phyloP scores from a whole-genome alignment of 2,888 invertebrate genomes.

The Xylophagus ater region DNA sequence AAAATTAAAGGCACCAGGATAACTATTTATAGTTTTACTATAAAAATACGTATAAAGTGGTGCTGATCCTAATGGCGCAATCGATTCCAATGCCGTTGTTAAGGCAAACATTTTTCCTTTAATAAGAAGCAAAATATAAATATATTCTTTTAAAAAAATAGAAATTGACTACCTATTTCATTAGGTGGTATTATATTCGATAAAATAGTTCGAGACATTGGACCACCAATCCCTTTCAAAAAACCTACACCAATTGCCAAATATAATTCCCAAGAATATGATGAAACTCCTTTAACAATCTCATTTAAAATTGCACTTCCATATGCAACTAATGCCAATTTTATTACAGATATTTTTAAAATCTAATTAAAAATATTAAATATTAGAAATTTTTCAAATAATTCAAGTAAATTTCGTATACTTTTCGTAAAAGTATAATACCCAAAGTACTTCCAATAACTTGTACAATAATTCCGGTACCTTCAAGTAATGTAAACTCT shows the following conservation, averaged over 20 bases:
- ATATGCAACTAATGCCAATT: conserved; percentile 1
- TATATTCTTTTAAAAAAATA: too few relatives aligned
- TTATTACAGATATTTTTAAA: conserved; percentile 1
- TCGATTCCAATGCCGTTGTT: conserved; percentile 48
- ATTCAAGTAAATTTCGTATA: too few relatives aligned
- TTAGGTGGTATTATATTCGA: too few relatives aligned
- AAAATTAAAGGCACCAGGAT: conserved; percentile 6
- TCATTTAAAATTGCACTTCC: not conserved
- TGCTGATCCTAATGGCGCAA: conserved; percentile 45
- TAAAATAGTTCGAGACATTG: not conserved
- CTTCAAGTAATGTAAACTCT: conserved; percentile 3
- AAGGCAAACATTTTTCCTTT: conserved; percentile 50
- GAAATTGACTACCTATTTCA: too few relatives aligned
- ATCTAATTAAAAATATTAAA: too few relatives aligned
- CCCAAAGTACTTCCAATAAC: not conserved
- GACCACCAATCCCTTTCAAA: not conserved
- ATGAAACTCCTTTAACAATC: conserved; percentile 3
- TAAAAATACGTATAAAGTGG: conserved; percentile 50
- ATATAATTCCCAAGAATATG: not conserved
- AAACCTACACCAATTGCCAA: not conserved
- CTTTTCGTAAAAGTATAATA: not conserved
- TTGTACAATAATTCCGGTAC: not conserved
- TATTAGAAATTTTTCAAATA: too few relatives aligned
- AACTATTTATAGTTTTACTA: conserved; percentile 25
- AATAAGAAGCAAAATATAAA: too few relatives aligned